Percentiles rank a stretch among this genome's conserved stretches.
Conservation (phyloP, 2,888 invertebrate species). For the Antheraea yamamai region DNA sequence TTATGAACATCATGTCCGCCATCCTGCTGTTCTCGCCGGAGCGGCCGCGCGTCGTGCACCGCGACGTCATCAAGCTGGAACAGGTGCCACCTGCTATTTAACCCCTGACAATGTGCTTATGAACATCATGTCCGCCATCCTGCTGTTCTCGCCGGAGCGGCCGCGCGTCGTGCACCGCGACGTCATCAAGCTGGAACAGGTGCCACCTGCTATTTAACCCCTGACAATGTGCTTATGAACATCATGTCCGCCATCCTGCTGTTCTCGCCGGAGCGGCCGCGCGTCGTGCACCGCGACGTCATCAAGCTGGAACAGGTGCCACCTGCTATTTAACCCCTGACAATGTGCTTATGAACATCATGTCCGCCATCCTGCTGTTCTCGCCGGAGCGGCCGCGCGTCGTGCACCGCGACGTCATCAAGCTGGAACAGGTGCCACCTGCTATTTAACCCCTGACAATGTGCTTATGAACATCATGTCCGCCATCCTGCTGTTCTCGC, state of each 20-base stretch:
- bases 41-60: no score
- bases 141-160: conserved; percentile 91
- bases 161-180: no score
- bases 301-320: conserved; percentile 89
- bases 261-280: no score
- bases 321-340: no score
- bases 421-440: conserved; percentile 88
- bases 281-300: neutral
- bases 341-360: no score
- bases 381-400: conserved; percentile 83
- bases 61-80: conserved; percentile 85
- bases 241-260: no score
- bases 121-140: conserved; percentile 95
- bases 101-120: no score
- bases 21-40: conserved; percentile 95
- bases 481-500: conserved; percentile 95
- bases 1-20: conserved; percentile 95
- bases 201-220: no score
- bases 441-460: no score
- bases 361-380: conserved; percentile 95
- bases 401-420: conserved; percentile 67
- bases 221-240: no score
- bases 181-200: conserved; percentile 89
- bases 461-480: no score
- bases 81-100: no score